These are phyloP conservation scores for Recurvirostra avosetta DNA, from an alignment of 2,113 vertebrate genomes.

Conservation along the genomic window DNA sequence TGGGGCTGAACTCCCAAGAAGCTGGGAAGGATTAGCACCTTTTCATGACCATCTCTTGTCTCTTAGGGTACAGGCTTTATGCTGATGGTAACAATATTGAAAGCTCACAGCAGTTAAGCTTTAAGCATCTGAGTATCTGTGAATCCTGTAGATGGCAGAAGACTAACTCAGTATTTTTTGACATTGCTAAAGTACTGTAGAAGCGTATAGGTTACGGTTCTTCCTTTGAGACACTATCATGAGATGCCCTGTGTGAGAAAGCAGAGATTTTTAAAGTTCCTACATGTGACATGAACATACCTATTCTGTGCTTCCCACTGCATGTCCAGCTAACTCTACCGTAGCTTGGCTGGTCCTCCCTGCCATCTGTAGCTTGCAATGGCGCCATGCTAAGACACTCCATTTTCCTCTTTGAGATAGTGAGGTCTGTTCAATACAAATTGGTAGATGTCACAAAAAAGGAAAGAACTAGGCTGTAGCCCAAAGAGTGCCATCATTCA, in stretches of 20 bases:
- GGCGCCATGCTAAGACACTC: not conserved
- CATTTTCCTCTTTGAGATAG: not conserved
- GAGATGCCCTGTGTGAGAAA: not conserved
- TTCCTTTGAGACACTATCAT: not conserved
- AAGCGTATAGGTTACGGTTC: not conserved
- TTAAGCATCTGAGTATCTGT: not conserved
- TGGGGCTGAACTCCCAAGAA: not conserved
- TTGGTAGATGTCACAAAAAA: not conserved
- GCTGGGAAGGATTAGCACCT: not conserved
- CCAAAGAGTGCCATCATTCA: not conserved
- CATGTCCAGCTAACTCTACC: not conserved
- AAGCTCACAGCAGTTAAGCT: not conserved
- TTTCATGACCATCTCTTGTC: not conserved
- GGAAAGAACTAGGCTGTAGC: not conserved
- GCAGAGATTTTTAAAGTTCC: not conserved
- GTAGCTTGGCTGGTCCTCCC: not conserved
- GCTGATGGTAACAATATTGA: not conserved
- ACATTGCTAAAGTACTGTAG: not conserved
- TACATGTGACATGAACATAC: not conserved
- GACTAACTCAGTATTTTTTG: not conserved
- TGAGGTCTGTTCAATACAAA: too few species aligned
- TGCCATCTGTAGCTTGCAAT: not conserved
- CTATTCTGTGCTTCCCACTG: not conserved
- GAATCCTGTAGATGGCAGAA: not conserved
- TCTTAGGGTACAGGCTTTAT: not conserved